These are phyloP conservation scores for Boulengeromyrus knoepffleri DNA, from an alignment of 2,113 vertebrate genomes.

Conservation along the genomic window DNA sequence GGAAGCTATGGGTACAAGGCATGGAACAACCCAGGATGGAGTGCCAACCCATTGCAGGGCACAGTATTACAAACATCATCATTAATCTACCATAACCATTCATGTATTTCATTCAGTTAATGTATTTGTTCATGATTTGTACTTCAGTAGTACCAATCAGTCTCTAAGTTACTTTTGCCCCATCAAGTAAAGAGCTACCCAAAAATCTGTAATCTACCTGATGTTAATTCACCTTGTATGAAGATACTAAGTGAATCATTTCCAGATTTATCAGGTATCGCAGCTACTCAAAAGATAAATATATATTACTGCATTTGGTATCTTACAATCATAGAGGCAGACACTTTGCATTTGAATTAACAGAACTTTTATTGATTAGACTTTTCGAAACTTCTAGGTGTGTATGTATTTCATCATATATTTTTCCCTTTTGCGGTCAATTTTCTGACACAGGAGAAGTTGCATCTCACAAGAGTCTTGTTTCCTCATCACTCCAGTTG, in stretches of 20 bases:
- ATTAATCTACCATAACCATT: background rate
- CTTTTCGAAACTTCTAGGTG: background rate
- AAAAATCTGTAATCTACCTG: background rate
- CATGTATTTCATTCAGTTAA: background rate
- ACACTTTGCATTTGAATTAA: background rate
- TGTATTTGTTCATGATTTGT: background rate
- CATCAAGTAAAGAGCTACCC: background rate
- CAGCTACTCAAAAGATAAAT: background rate
- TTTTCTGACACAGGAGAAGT: background rate
- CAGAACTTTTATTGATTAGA: background rate
- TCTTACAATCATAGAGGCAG: background rate
- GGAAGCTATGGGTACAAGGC: too few relatives aligned
- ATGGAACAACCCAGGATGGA: too few relatives aligned
- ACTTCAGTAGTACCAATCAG: background rate
- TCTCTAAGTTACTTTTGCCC: background rate
- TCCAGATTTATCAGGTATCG: background rate
- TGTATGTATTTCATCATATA: conserved; percentile 1
- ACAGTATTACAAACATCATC: background rate
- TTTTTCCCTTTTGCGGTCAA: background rate
- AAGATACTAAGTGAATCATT: background rate
- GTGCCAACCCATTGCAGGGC: too few relatives aligned
- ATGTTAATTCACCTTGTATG: background rate
- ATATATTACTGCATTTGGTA: background rate
- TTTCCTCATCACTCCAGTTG: background rate
- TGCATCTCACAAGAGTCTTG: background rate